phyloP scores from a whole-genome alignment of 2,797 vertebrate genomes.

The Limosa lapponica region DNA sequence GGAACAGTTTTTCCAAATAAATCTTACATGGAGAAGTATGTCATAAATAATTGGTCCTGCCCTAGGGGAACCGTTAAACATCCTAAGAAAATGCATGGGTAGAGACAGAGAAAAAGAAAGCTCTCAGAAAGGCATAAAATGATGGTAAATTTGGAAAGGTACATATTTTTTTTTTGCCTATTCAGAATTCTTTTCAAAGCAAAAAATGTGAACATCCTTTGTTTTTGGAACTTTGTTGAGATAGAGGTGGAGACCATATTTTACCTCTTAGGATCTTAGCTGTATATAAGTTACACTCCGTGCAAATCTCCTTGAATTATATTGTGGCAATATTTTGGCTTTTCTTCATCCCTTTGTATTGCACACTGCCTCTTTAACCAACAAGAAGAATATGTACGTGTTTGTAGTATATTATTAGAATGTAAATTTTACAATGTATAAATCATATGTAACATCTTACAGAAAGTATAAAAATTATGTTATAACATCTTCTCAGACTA shows the following conservation, averaged over 20 bases:
- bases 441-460: not conserved
- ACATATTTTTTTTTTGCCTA: not conserved
- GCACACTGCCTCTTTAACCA: not conserved
- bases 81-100: constrained; percentile 62
- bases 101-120: constrained; percentile 30
- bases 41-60: constrained; percentile 79
- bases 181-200: not conserved
- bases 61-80: constrained; percentile 72
- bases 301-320: not conserved
- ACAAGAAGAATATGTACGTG: not conserved
- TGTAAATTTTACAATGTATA: not conserved
- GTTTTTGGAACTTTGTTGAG: not conserved
- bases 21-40: constrained; percentile 74
- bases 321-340: not conserved
- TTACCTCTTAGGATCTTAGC: not conserved
- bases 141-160: not conserved
- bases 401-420: not conserved
- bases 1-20: constrained; percentile 77
- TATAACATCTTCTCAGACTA: not conserved
- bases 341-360: not conserved
- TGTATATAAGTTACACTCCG: not conserved
- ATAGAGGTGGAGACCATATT: not conserved
- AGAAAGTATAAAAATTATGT: not conserved
- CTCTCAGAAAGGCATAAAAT: not conserved
- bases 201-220: not conserved